A percentile compares a stretch with the other conserved stretches of the same genome.
These are phyloP conservation scores for Lasioglossum villosulum DNA, from an alignment of 2,888 invertebrate genomes.

Conservation along the genomic window DNA sequence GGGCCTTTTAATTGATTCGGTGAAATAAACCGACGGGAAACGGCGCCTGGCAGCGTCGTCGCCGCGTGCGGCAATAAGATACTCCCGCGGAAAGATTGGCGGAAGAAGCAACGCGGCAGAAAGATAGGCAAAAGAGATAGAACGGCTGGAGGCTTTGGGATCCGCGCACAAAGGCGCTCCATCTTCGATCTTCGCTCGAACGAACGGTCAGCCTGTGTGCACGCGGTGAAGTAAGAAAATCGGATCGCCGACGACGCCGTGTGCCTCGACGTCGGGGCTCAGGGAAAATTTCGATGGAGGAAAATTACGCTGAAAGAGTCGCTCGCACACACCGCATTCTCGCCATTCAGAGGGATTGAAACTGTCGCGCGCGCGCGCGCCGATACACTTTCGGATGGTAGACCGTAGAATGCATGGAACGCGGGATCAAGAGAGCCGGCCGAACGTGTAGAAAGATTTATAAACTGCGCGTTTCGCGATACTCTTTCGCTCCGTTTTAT, in stretches of 20 bases:
- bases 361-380: background rate
- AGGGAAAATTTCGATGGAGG: slow-evolving; percentile 34
- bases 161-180: slow-evolving; percentile 39
- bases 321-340: background rate
- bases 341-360: slow-evolving; percentile 12
- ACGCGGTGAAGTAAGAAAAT: slow-evolving; percentile 41
- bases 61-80: slow-evolving; percentile 33
- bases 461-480: slow-evolving; percentile 1
- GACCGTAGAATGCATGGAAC: slow-evolving; percentile 5
- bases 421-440: background rate
- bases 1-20: slow-evolving; percentile 48
- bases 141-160: background rate
- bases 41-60: background rate
- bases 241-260: slow-evolving; percentile 29
- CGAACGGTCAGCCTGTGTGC: slow-evolving; percentile 37
- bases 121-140: slow-evolving; percentile 43
- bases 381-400: slow-evolving; percentile 5
- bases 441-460: slow-evolving; percentile 4
- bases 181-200: slow-evolving; percentile 50
- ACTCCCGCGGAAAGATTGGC: slow-evolving; percentile 20
- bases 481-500: background rate
- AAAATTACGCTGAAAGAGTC: slow-evolving; percentile 27
- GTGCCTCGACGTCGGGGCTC: background rate
- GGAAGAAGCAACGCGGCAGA: slow-evolving; percentile 10
- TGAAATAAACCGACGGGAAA: slow-evolving; percentile 33